phyloP scores from a whole-genome alignment of 2,797 vertebrate genomes.

The Gymnocypris eckloni region DNA sequence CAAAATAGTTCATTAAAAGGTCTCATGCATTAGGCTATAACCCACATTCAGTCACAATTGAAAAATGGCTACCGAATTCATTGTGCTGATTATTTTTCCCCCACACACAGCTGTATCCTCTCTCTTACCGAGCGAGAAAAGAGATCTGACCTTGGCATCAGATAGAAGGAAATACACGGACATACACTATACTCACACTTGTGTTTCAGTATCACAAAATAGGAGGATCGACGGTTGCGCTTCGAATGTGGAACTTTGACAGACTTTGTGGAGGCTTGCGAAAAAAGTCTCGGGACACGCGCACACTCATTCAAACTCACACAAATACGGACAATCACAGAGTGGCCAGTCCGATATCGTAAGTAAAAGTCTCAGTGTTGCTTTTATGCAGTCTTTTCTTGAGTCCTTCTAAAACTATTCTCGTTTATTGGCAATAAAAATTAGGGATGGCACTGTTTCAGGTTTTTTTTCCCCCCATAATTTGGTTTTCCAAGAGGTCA shows the following conservation, averaged over 20 bases:
- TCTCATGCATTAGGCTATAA: conserved; percentile 58
- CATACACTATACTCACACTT: conserved; percentile 51
- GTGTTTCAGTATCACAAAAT: conserved; percentile 48
- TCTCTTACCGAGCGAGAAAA: conserved; percentile 31
- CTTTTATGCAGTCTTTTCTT: conserved; percentile 47
- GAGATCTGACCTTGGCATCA: conserved; percentile 58
- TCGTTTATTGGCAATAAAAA: conserved; percentile 60
- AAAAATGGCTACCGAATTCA: conserved; percentile 54
- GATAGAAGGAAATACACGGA: conserved; percentile 49
- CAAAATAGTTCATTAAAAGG: conserved; percentile 56
- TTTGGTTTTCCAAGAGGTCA: conserved; percentile 58
- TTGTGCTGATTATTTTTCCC: conserved; percentile 49
- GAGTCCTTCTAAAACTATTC: conserved; percentile 47
- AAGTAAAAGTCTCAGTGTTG: conserved; percentile 60
- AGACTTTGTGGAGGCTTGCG: conserved; percentile 51
- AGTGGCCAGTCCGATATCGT: conserved; percentile 60
- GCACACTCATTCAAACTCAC: conserved; percentile 57
- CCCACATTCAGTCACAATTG: conserved; percentile 47
- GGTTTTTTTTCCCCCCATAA: not conserved
- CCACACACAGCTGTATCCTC: conserved; percentile 6
- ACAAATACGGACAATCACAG: conserved; percentile 54
- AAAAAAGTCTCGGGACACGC: conserved; percentile 49
- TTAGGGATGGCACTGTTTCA: conserved; percentile 67
- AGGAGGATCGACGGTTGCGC: conserved; percentile 63
- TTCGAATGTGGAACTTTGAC: conserved; percentile 55